A percentile compares a stretch with the other conserved stretches of the same genome.
Conservation (phyloP, 2,113 vertebrate species). For the Anoplopoma fimbria region DNA sequence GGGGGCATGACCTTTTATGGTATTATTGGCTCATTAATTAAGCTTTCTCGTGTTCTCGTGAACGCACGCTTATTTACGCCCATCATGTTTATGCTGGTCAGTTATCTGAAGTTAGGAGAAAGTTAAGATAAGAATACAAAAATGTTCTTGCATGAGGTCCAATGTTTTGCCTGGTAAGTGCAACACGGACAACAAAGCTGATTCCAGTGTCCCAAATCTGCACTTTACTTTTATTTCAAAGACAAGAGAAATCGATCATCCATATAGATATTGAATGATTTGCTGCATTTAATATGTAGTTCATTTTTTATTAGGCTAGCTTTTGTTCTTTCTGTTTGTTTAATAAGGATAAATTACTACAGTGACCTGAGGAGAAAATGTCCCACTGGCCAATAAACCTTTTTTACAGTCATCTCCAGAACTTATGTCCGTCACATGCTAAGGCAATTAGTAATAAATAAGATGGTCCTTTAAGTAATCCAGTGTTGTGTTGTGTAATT, state of each 20-base stretch:
- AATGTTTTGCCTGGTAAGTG: neutral
- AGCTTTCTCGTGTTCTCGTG: too few relatives aligned
- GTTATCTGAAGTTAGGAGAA: too few relatives aligned
- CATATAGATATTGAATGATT: neutral
- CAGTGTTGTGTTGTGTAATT: neutral
- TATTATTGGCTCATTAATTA: too few relatives aligned
- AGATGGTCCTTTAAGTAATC: neutral
- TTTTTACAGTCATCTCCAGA: neutral
- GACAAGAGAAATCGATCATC: neutral
- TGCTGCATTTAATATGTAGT: neutral
- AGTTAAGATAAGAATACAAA: neutral
- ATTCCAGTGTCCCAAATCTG: neutral
- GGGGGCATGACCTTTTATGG: too few relatives aligned
- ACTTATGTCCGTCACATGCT: neutral
- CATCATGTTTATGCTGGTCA: too few relatives aligned
- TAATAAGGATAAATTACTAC: neutral
- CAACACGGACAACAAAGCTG: neutral
- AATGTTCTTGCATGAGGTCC: neutral
- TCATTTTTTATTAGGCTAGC: neutral
- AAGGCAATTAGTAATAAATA: conserved; percentile 14
- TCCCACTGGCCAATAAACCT: neutral
- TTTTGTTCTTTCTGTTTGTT: neutral
- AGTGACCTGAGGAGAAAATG: conserved; percentile 9
- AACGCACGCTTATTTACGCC: too few relatives aligned
- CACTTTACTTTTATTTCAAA: neutral